phyloP scores from a whole-genome alignment of 2,113 vertebrate species.

The Probosciger aterrimus region DNA sequence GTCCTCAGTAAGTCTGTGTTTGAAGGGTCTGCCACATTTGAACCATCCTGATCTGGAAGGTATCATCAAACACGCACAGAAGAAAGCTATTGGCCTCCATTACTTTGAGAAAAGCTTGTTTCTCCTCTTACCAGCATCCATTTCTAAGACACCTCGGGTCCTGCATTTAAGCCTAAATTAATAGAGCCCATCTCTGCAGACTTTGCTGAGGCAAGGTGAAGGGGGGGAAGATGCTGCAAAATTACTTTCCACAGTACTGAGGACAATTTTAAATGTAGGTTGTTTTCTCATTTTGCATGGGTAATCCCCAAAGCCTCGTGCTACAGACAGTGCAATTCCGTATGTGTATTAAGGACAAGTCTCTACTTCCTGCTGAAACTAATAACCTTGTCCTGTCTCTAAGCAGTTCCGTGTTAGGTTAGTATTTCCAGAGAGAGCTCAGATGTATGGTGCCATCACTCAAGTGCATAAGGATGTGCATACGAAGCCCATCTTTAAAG shows the following conservation, averaged over 20 bases:
- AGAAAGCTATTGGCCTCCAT: background rate
- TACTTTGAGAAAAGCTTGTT: slow-evolving; percentile 22
- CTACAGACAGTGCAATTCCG: slow-evolving; percentile 71
- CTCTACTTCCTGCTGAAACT: slow-evolving; percentile 69
- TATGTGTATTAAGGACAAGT: slow-evolving; percentile 63
- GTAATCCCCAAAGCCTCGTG: slow-evolving; percentile 66
- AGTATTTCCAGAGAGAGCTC: slow-evolving; percentile 52
- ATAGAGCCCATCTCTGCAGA: slow-evolving; percentile 47
- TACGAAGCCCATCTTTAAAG: slow-evolving; percentile 23
- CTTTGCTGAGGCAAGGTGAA: slow-evolving; percentile 36
- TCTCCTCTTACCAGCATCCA: slow-evolving; percentile 19
- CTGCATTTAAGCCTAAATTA: slow-evolving; percentile 66
- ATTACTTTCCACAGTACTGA: slow-evolving; percentile 59
- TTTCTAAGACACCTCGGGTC: slow-evolving; percentile 43
- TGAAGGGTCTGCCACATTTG: background rate
- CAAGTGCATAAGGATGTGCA: background rate
- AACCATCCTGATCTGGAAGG: background rate
- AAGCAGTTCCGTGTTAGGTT: slow-evolving; percentile 33
- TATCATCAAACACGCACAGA: background rate
- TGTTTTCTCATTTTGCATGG: slow-evolving; percentile 65
- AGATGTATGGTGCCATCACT: background rate
- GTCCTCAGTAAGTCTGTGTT: background rate
- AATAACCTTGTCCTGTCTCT: slow-evolving; percentile 65
- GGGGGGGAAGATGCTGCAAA: slow-evolving; percentile 7
- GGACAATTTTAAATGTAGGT: slow-evolving; percentile 68